Conservation (phyloP, 2,888 invertebrate genomes). For the Nasonovia ribisnigri region DNA sequence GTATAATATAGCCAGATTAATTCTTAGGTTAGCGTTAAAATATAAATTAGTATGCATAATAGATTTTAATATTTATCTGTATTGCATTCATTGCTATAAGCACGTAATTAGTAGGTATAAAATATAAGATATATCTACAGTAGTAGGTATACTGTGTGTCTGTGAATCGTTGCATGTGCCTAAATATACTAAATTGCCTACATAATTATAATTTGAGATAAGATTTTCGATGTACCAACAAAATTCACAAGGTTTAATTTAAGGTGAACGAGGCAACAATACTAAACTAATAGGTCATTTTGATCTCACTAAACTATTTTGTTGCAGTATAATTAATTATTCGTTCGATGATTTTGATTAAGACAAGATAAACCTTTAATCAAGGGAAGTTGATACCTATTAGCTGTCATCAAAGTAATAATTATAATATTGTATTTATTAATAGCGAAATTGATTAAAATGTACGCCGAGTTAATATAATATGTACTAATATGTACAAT, state of each 20-base stretch:
- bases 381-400: background rate
- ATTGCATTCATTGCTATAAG: background rate
- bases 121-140: background rate
- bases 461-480: background rate
- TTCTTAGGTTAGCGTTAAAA: background rate
- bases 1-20: background rate
- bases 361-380: background rate
- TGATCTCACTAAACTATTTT: background rate
- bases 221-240: background rate
- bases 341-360: background rate
- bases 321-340: background rate
- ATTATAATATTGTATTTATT: background rate
- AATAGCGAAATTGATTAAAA: background rate
- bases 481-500: background rate
- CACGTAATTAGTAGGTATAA: background rate
- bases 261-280: constrained; percentile 6
- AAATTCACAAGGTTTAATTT: constrained; percentile 13
- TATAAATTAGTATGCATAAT: background rate
- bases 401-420: background rate
- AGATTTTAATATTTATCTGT: background rate
- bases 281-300: background rate
- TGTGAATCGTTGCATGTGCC: background rate
- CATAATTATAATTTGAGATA: background rate
- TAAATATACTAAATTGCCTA: background rate
- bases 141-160: background rate